These are phyloP conservation scores for Atherinosoma microstoma DNA, from an alignment of 2,797 vertebrate genomes.

Conservation along the genomic window DNA sequence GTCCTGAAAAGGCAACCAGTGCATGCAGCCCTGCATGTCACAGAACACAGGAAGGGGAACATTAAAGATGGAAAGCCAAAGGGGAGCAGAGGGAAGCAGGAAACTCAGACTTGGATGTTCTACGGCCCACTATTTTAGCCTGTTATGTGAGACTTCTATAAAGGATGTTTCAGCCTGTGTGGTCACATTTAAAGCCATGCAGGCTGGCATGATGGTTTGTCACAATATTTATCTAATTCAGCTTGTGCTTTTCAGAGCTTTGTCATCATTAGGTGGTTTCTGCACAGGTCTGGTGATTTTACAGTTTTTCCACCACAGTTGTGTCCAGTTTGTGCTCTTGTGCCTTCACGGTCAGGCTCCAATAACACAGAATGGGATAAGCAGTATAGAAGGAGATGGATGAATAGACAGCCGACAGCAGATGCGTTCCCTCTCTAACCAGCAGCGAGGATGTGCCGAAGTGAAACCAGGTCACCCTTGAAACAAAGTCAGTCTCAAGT, in stretches of 20 bases:
- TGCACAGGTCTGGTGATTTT: conserved; percentile 4
- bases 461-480: conserved; percentile 48
- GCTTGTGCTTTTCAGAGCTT: conserved; percentile 40
- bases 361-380: neutral
- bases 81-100: neutral
- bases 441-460: conserved; percentile 8
- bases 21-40: conserved; percentile 5
- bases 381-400: neutral
- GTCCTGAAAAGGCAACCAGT: conserved; percentile 45
- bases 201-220: conserved; percentile 51
- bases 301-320: neutral
- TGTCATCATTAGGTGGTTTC: conserved; percentile 33
- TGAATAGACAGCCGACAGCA: conserved; percentile 12
- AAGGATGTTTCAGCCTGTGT: conserved; percentile 45
- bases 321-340: neutral
- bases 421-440: neutral
- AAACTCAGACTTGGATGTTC: conserved; percentile 5
- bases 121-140: neutral
- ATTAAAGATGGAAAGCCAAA: conserved; percentile 3
- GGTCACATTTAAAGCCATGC: conserved; percentile 43
- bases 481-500: conserved; percentile 37
- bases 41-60: neutral
- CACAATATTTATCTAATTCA: conserved; percentile 51
- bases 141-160: conserved; percentile 57
- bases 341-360: conserved; percentile 7